A percentile compares a stretch with the other conserved stretches of the same genome.
Evolutionary conservation across 2,113 vertebrate genomes (phyloP).

Genomic region (Formicarius rufipectus): DNA sequence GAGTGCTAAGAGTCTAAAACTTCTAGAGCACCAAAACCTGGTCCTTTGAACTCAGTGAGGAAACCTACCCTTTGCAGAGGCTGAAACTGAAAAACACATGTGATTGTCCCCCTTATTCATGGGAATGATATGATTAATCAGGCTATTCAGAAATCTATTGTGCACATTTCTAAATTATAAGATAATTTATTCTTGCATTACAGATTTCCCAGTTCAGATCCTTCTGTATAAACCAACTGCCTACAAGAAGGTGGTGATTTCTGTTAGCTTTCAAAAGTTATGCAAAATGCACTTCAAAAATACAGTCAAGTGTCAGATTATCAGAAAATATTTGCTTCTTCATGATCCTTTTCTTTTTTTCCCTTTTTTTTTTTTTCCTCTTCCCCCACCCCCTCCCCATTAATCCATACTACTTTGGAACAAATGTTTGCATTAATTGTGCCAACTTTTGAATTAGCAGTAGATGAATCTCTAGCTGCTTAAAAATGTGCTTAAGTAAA

Average conservation of each 20-base stretch:
- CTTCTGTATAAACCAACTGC: neutral
- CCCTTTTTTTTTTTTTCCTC: neutral
- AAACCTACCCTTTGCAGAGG: neutral
- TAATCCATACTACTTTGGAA: constrained; percentile 6
- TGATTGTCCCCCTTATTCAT: neutral
- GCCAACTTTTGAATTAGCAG: constrained; percentile 29
- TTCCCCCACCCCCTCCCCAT: neutral
- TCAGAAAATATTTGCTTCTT: neutral
- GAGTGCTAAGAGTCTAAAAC: neutral
- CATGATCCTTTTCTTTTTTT: neutral
- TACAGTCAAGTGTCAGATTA: neutral
- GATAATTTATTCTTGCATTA: neutral
- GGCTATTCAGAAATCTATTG: neutral
- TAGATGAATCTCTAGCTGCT: neutral
- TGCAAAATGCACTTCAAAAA: neutral
- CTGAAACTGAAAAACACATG: neutral
- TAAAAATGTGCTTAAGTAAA: constrained; percentile 46
- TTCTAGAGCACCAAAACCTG: neutral
- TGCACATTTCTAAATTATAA: neutral
- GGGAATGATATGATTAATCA: neutral
- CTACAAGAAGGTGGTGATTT: neutral
- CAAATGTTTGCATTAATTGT: constrained; percentile 37
- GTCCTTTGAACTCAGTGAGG: neutral
- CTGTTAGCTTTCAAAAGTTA: neutral
- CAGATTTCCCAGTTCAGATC: neutral